Evolutionary conservation across 2,797 vertebrate species (phyloP).

Genomic region (Vespertilio murinus): DNA sequence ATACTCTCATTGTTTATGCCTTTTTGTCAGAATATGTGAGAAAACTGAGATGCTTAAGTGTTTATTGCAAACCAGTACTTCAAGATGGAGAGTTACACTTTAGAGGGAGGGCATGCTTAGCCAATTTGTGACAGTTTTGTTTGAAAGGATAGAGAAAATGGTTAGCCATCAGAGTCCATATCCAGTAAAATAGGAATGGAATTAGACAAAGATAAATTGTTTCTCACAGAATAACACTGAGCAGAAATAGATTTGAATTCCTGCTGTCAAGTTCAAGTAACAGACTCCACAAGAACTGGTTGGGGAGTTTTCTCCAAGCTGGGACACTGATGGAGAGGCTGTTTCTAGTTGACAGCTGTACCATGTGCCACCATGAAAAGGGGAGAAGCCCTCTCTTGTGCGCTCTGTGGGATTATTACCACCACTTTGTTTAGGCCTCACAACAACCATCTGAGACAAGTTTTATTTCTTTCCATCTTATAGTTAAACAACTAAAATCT

Average conservation of each 20-base stretch:
- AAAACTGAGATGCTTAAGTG: constrained; percentile 67
- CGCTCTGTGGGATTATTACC: neutral
- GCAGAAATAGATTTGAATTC: neutral
- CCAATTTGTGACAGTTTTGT: neutral
- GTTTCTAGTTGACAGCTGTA: neutral
- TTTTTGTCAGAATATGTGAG: constrained; percentile 36
- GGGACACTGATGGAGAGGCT: neutral
- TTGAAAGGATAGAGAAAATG: neutral
- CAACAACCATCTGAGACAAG: neutral
- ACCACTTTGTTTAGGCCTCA: neutral
- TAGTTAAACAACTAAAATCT: neutral
- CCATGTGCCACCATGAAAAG: neutral
- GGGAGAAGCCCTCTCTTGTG: neutral
- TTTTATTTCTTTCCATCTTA: neutral
- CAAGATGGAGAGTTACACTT: constrained; percentile 61
- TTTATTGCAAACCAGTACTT: constrained; percentile 73
- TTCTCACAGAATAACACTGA: neutral
- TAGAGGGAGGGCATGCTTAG: neutral
- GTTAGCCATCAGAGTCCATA: neutral
- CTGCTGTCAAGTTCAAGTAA: neutral
- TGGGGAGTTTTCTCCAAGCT: neutral
- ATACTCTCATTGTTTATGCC: constrained; percentile 61
- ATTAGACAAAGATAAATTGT: neutral
- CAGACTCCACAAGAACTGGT: neutral
- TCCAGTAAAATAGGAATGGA: neutral